Percentiles rank a stretch among this genome's conserved stretches.
Evolutionary conservation across 2,888 invertebrate species (phyloP).

Genomic region (Micoletzkya japonica): DNA sequence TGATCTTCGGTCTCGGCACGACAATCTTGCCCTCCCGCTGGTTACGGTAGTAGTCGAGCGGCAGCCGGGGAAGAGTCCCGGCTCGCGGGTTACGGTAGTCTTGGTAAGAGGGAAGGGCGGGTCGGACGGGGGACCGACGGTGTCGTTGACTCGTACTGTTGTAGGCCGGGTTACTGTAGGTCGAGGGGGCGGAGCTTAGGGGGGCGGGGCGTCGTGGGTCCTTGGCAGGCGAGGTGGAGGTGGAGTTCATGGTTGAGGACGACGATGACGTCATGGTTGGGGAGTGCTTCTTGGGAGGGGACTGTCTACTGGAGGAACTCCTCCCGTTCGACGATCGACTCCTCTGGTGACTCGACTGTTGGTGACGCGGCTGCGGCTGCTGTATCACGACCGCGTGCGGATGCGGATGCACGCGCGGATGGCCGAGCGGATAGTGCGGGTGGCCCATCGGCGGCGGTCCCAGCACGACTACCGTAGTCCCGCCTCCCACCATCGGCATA

Average conservation of each 20-base stretch:
- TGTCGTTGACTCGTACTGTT: background rate
- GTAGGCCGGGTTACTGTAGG: background rate
- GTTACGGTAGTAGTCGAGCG: constrained; percentile 22
- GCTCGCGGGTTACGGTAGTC: constrained; percentile 24
- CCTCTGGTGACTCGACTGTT: no score
- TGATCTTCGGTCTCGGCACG: constrained; percentile 4
- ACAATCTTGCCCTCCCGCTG: constrained; percentile 7
- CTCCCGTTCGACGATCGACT: no score
- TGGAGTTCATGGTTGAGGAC: constrained; percentile 12
- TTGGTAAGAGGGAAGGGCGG: constrained; percentile 1
- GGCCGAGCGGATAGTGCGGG: no score
- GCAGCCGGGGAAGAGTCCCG: constrained; percentile 7
- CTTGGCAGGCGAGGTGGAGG: constrained; percentile 8
- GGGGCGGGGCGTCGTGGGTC: background rate
- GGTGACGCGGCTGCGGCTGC: no score
- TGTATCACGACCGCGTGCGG: no score
- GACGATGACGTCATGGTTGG: background rate
- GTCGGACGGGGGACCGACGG: background rate
- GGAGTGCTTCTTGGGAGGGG: no score
- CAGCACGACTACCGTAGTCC: no score
- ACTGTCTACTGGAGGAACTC: no score
- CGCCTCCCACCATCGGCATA: no score
- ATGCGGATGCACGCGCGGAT: no score
- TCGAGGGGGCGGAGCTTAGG: constrained; percentile 13
- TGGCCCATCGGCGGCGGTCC: no score